Conservation (phyloP, 2,113 vertebrate species). For the Odocoileus hemionus region DNA sequence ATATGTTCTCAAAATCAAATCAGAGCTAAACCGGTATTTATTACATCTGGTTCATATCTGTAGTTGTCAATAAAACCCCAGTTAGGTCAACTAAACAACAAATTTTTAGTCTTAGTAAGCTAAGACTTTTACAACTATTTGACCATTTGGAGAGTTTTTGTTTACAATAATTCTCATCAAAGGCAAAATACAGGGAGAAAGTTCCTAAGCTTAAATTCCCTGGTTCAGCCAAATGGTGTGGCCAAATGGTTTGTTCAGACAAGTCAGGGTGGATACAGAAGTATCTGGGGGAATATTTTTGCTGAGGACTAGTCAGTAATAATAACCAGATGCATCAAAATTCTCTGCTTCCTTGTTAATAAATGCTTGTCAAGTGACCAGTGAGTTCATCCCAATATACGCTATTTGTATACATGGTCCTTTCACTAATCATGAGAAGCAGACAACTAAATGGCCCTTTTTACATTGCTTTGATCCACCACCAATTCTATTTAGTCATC, state of each 20-base stretch:
- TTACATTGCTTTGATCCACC: slow-evolving; percentile 27
- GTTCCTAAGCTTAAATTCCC: not conserved
- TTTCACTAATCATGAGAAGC: not conserved
- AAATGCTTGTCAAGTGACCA: not conserved
- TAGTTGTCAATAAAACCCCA: slow-evolving; percentile 4
- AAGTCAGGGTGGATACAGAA: not conserved
- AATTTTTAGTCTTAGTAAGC: not conserved
- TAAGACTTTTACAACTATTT: not conserved
- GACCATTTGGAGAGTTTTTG: not conserved
- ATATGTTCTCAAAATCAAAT: not conserved
- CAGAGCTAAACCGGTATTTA: not conserved
- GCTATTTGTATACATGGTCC: not conserved
- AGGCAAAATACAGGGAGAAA: not conserved
- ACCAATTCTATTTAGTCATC: slow-evolving; percentile 38
- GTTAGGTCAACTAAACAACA: not conserved
- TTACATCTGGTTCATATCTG: not conserved
- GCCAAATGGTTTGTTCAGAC: not conserved
- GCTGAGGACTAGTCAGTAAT: not conserved
- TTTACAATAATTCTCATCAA: not conserved
- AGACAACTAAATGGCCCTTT: not conserved
- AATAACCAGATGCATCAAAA: not conserved
- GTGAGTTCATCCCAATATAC: not conserved
- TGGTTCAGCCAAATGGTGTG: not conserved
- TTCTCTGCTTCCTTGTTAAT: not conserved
- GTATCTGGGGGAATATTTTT: not conserved